These are phyloP conservation scores for Monoplex corrugatus DNA, from an alignment of 2,888 invertebrate species.

Conservation along the genomic window DNA sequence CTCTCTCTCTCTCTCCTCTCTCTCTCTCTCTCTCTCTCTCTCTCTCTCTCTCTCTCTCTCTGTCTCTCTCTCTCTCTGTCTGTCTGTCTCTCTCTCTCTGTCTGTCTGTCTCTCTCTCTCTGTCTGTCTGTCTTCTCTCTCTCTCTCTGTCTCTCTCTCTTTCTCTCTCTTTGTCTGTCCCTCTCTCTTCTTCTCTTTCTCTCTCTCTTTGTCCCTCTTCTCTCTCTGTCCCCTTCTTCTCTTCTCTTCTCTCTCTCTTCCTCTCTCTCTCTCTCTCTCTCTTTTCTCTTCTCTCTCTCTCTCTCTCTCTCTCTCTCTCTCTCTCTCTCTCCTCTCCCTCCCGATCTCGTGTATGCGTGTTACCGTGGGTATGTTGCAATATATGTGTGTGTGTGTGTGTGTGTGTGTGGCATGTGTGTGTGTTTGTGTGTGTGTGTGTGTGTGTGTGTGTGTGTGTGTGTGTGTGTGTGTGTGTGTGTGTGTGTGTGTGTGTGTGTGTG, in stretches of 20 bases:
- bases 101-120: too few relatives aligned
- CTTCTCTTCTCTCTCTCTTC: background rate
- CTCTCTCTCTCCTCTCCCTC: slow-evolving; percentile 9
- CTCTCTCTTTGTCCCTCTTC: too few relatives aligned
- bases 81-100: background rate
- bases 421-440: background rate
- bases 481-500: slow-evolving; percentile 27
- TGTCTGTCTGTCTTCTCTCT: too few relatives aligned
- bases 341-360: too few relatives aligned
- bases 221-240: too few relatives aligned
- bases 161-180: too few relatives aligned
- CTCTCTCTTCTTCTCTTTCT: too few relatives aligned
- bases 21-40: too few relatives aligned
- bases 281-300: slow-evolving; percentile 20
- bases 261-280: background rate
- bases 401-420: slow-evolving; percentile 17
- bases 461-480: background rate
- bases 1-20: too few relatives aligned
- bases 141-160: too few relatives aligned
- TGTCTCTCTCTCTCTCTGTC: background rate
- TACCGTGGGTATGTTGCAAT: background rate
- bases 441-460: background rate
- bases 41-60: background rate
- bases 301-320: slow-evolving; percentile 31
- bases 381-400: background rate